Conservation (phyloP, 2,888 invertebrate species). For the Halocaridina rubra region DNA sequence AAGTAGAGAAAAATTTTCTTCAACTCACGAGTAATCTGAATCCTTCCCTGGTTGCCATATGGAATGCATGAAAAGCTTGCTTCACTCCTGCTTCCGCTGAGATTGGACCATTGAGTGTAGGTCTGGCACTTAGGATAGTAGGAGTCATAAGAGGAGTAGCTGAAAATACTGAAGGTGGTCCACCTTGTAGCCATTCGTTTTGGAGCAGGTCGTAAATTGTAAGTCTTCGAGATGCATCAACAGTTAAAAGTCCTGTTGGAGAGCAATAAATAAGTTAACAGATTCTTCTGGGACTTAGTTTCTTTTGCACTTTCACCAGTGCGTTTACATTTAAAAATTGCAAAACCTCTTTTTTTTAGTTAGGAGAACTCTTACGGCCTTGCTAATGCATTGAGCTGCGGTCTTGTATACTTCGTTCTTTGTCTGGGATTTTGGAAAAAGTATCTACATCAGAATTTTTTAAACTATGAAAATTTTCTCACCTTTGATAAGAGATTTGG, state of each 20-base stretch:
- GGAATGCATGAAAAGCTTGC: constrained; percentile 78
- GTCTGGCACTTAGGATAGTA: constrained; percentile 71
- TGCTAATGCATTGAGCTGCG: too few species aligned
- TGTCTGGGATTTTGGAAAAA: too few species aligned
- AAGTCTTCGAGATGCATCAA: constrained; percentile 80
- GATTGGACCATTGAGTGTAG: constrained; percentile 67
- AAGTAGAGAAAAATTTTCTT: too few species aligned
- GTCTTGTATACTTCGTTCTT: too few species aligned
- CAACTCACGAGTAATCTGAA: constrained; percentile 75
- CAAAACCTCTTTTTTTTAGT: too few species aligned
- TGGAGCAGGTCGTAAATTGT: constrained; percentile 76
- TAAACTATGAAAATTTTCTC: background rate
- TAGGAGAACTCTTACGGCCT: too few species aligned
- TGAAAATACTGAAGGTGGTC: constrained; percentile 68
- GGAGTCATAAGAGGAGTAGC: constrained; percentile 76
- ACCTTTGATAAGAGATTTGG: constrained; percentile 78
- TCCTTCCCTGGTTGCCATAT: constrained; percentile 78
- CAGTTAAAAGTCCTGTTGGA: constrained; percentile 76
- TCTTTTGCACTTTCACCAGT: too few species aligned
- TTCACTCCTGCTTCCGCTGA: constrained; percentile 73
- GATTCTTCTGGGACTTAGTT: too few species aligned
- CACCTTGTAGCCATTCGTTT: constrained; percentile 77
- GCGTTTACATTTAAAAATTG: too few species aligned
- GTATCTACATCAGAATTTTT: too few species aligned
- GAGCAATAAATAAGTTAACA: too few species aligned